Evolutionary conservation across 2,113 vertebrate species (phyloP).

Genomic region (Sminthopsis crassicaudata): DNA sequence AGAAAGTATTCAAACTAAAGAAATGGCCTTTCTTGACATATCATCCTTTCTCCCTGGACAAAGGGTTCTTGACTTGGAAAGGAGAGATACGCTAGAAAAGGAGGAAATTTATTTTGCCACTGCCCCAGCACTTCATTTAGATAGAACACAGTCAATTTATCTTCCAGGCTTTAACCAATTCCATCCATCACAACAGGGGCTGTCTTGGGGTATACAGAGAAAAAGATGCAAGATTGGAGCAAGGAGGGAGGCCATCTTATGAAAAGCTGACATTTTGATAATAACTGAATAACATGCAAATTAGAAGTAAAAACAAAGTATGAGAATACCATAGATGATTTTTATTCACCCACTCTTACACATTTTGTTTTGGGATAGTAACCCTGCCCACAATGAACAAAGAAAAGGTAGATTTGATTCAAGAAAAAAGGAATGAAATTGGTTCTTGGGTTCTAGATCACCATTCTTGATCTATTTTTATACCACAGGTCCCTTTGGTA

Average conservation of each 20-base stretch:
- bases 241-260: background rate
- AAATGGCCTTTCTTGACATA: background rate
- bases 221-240: background rate
- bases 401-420: background rate
- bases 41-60: background rate
- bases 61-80: background rate
- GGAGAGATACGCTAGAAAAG: background rate
- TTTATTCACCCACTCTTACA: background rate
- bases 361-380: background rate
- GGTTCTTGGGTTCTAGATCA: background rate
- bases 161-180: background rate
- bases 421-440: background rate
- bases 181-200: background rate
- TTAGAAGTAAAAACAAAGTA: slow-evolving; percentile 18
- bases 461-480: background rate
- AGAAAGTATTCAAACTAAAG: background rate
- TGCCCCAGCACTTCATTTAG: background rate
- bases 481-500: background rate
- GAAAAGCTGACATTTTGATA: background rate
- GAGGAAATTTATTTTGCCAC: background rate
- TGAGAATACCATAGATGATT: background rate
- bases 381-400: background rate
- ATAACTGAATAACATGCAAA: slow-evolving; percentile 14
- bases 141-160: background rate
- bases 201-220: background rate